Base-by-base conservation (phyloP, 1,140 invertebrate genomes). In the Eubasilissa regina region DNA sequence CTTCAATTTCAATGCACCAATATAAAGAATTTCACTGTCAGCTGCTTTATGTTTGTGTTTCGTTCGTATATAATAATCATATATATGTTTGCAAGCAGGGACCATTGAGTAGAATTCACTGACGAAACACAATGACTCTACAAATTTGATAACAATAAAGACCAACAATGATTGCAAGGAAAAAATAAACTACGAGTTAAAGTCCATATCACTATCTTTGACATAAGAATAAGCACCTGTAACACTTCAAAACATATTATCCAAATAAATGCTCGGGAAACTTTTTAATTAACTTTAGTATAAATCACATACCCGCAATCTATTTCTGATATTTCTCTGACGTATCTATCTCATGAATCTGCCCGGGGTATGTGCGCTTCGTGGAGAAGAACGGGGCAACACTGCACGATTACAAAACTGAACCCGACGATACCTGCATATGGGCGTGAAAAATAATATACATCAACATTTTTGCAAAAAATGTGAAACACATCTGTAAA, bases 221-320 rank as follows among this genome's bases (percentile, higher is more conserved):
- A 70, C 66, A 70, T 48, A 53, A 70, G 66, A 48, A 45, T 70
- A 70, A 68, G 66, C 70, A 74, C 70, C 70, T 74, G 70, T 74
- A 44, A 43, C 25, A 74, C 70, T 74, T 56, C 51, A 15, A 56
- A 56, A 56, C 70, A 74, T 56, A 55, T 74, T 74, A 58, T 74
- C 70, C 53, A 58, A 74, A 74, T 58, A 74, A 70, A 74, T 53
- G 48, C 35, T 56, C 9, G 45, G 19, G 19, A 44, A 66, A 72
- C 76, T 81, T 77, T 80, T 81, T 81, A 81, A 81, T 81, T 78
- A 81, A 81, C 70, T 66, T 81, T 75, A 62, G 45, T 74, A 43
- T 17, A 60, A 77, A 77, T 77, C 79, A 80, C 64, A 70, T 62
- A 78, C 80, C 56, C 51, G n/a, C 60, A 76, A 80, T 81, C 75